These are phyloP conservation scores for Tenthredo amoena DNA, from an alignment of 2,888 invertebrate genomes.

Conservation along the genomic window DNA sequence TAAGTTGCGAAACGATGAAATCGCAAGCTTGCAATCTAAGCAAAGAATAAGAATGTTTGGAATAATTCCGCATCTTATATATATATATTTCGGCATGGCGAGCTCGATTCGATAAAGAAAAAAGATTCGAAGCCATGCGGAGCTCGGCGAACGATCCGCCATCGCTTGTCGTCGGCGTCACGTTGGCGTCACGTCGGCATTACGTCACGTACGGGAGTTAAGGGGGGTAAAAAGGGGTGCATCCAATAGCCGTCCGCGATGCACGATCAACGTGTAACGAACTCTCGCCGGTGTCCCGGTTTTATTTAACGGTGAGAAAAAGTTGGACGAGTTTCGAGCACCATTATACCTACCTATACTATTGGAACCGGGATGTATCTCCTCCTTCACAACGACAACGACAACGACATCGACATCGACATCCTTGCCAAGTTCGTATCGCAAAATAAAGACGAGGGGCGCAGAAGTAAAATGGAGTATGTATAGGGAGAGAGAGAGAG, in stretches of 20 bases:
- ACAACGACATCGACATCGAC: slow-evolving; percentile 33
- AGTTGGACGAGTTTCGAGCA: slow-evolving; percentile 72
- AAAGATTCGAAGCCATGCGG: slow-evolving; percentile 66
- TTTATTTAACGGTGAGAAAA: slow-evolving; percentile 72
- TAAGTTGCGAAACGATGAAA: neutral
- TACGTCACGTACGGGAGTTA: slow-evolving; percentile 62
- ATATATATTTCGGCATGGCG: slow-evolving; percentile 11
- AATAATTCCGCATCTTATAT: neutral
- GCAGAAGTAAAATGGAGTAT: slow-evolving; percentile 54
- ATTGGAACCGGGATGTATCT: slow-evolving; percentile 53
- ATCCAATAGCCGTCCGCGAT: slow-evolving; percentile 56
- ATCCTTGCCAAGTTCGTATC: slow-evolving; percentile 58
- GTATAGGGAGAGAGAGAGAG: slow-evolving; percentile 45
- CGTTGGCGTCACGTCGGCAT: slow-evolving; percentile 67
- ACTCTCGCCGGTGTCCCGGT: slow-evolving; percentile 61
- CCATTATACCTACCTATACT: slow-evolving; percentile 58
- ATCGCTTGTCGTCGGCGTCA: slow-evolving; percentile 62
- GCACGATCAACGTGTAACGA: slow-evolving; percentile 67
- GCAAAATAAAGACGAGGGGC: slow-evolving; percentile 60
- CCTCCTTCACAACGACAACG: slow-evolving; percentile 58
- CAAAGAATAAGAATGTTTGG: slow-evolving; percentile 5
- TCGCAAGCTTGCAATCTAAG: neutral
- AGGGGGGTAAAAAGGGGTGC: slow-evolving; percentile 21
- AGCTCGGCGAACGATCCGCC: slow-evolving; percentile 57
- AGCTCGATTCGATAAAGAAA: slow-evolving; percentile 53